Evolutionary conservation across 2,113 vertebrate genomes (phyloP), one percentile per base, ranked within the genome.

Genomic region (Pomatostomus ruficeps): DNA sequence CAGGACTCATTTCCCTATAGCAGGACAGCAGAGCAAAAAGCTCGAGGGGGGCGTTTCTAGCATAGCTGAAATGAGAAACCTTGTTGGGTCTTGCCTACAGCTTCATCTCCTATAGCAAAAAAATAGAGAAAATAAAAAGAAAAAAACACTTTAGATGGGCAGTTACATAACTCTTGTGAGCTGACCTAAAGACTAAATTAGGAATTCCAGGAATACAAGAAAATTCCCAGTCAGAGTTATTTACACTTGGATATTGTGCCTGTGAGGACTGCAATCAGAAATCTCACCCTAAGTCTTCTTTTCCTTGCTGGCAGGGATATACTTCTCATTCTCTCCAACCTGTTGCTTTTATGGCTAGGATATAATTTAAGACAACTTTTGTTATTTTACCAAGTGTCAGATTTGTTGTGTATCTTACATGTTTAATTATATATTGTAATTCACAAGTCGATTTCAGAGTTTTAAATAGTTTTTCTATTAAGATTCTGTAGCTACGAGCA

Each of bases 1-100:
- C 2, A 35, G 18, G 18, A 29, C 8, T 28, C 2, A 0, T 31
- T 51, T 85, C 11, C 10, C 22, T n/a, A 19, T 8, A n/a, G 25
- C 38, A 12, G 31, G 14, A 52, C 12, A 31, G 12, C 10, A 17
- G 24, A 61, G 12, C 11, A 12, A 49, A 48, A 33, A 25, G 40
- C 29, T 35, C 7, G 7, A 59, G 19, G 19, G 19, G 21, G 0
- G 3, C 14, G 3, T 29, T 51, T 19, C 12, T 28, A 6, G 12
- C 3, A 0, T 1, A 2, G 29, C 7, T 57, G 28, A 23, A n/a
- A 42, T 26, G 19, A 45, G 42, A 35, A 28, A 21, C 29, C 4
- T 51, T 45, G 1, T 23, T 26, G 16, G 9, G 40, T 19, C 49
- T 80, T 49, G 13, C 28, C 40, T 12, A 24, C 17, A 10, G 7